Percentiles rank a stretch among this genome's conserved stretches.
These are phyloP conservation scores for Athene cunicularia DNA, from an alignment of 2,113 vertebrate species.

Conservation along the genomic window DNA sequence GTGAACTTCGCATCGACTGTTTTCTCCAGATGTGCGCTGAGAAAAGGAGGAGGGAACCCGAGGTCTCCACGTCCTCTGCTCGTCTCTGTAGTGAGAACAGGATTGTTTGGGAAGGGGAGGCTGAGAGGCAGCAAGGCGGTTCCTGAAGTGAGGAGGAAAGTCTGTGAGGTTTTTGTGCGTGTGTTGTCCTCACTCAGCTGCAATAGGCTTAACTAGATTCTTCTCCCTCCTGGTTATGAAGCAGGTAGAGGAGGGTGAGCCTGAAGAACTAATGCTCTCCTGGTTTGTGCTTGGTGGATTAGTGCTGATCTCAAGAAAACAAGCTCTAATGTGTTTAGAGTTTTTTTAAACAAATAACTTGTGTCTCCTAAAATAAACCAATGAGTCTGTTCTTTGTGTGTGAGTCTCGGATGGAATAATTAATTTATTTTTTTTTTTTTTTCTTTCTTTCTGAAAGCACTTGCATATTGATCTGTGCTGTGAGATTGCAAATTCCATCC, in stretches of 20 bases:
- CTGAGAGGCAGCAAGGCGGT: background rate
- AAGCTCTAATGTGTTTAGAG: background rate
- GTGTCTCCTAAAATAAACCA: background rate
- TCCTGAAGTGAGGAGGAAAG: background rate
- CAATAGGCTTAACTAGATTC: background rate
- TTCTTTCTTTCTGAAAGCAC: background rate
- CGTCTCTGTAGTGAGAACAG: background rate
- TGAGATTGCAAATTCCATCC: background rate
- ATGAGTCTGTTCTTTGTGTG: background rate
- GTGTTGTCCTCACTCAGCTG: background rate
- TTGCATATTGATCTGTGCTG: background rate
- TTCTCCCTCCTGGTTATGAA: background rate
- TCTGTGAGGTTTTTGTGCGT: rapidly evolving
- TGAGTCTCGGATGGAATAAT: background rate
- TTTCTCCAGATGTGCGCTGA: background rate
- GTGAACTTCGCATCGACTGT: rapidly evolving
- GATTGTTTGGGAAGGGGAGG: background rate
- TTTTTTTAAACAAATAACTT: background rate
- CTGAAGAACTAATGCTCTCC: background rate
- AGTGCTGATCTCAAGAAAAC: background rate
- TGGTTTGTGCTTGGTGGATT: background rate
- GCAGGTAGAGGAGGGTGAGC: background rate
- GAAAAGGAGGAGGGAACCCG: background rate
- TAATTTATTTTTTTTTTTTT: background rate
- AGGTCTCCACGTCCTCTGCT: background rate